Conservation (phyloP, 2,797 vertebrate species). For the Prionace glauca region DNA sequence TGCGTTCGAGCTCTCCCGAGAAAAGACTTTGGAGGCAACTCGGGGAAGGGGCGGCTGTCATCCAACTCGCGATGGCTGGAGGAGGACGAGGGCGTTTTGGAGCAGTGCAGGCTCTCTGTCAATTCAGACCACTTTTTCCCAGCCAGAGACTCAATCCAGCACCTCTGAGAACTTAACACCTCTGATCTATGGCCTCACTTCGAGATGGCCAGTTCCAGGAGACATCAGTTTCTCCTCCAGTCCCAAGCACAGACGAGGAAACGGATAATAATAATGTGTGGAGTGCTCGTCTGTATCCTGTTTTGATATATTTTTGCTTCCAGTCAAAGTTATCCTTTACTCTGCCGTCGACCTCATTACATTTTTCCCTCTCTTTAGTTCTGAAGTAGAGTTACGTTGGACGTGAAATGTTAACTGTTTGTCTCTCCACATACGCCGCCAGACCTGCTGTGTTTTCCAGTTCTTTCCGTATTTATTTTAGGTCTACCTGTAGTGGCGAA, state of each 20-base stretch:
- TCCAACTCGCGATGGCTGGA: constrained; percentile 53
- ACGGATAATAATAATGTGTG: background rate
- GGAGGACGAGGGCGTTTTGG: constrained; percentile 53
- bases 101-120: constrained; percentile 54
- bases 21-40: constrained; percentile 51
- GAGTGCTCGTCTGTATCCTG: background rate
- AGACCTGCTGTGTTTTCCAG: no score
- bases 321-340: no score
- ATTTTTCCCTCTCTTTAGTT: no score
- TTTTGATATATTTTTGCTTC: no score
- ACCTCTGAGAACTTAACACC: constrained; percentile 16
- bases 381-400: no score
- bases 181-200: accelerated
- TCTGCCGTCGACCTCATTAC: no score
- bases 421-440: no score
- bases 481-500: no score
- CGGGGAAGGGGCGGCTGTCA: constrained; percentile 57
- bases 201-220: background rate
- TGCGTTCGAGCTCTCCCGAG: no score
- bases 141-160: background rate
- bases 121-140: constrained; percentile 51
- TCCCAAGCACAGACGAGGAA: constrained; percentile 39
- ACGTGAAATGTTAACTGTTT: no score
- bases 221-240: constrained; percentile 34
- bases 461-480: no score